Conservation (phyloP, 2,113 vertebrate species). For the Carollia perspicillata region DNA sequence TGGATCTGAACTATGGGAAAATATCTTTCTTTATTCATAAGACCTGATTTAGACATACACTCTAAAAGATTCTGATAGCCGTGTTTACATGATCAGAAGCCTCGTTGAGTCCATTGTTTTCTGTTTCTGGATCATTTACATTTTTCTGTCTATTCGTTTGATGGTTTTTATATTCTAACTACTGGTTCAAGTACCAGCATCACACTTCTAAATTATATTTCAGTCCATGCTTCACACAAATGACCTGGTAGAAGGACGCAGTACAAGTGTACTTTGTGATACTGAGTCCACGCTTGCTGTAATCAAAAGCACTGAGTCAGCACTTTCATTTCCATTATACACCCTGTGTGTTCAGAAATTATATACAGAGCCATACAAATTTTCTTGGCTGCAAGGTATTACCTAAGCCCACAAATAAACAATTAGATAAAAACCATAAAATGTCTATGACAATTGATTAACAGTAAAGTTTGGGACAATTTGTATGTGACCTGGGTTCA, state of each 20-base stretch:
- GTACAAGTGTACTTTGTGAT: slow-evolving; percentile 35
- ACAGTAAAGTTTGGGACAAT: slow-evolving; percentile 7
- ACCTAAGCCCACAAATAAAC: slow-evolving; percentile 50
- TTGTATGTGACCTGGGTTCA: slow-evolving; percentile 25
- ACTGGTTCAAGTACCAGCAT: slow-evolving; percentile 34
- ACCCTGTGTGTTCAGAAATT: slow-evolving; percentile 65
- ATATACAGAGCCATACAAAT: slow-evolving; percentile 49
- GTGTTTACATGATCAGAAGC: slow-evolving; percentile 44
- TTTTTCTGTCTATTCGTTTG: slow-evolving; percentile 48
- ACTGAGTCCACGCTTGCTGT: slow-evolving; percentile 49
- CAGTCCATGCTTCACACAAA: slow-evolving; percentile 53
- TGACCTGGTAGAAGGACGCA: not conserved
- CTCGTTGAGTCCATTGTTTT: not conserved
- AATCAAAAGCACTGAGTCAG: slow-evolving; percentile 61
- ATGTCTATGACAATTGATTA: slow-evolving; percentile 51
- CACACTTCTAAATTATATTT: slow-evolving; percentile 62
- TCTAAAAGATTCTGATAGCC: not conserved
- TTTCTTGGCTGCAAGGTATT: slow-evolving; percentile 50
- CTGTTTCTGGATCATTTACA: slow-evolving; percentile 14
- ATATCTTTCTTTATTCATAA: slow-evolving; percentile 12
- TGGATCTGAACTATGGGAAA: not conserved
- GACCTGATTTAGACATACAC: not conserved
- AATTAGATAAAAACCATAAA: slow-evolving; percentile 65
- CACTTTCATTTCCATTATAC: slow-evolving; percentile 57
- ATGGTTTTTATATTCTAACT: not conserved